Evolutionary conservation across 2,888 invertebrate species (phyloP).

Genomic region (Cyaniris semiargus): DNA sequence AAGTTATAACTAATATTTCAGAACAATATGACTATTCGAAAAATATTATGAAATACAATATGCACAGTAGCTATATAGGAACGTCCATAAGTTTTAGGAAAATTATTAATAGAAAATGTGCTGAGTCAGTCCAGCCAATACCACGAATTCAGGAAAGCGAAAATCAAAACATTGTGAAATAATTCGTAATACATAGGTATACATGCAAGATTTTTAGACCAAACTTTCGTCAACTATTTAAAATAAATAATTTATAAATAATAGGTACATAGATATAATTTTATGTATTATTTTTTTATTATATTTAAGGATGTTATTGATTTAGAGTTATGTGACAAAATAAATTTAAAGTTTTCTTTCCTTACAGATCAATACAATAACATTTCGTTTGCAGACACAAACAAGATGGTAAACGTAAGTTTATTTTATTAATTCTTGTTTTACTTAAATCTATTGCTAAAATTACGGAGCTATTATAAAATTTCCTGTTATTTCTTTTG

Average conservation of each 20-base stretch:
- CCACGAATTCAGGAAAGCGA: neutral
- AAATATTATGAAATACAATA: too few relatives aligned
- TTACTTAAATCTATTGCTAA: too few relatives aligned
- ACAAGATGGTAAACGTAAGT: conserved; percentile 45
- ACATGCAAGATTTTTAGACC: too few relatives aligned
- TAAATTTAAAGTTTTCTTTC: neutral
- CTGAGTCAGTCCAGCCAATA: neutral
- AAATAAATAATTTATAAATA: too few relatives aligned
- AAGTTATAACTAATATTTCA: neutral
- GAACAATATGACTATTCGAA: neutral
- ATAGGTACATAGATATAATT: too few relatives aligned
- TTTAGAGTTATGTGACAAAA: too few relatives aligned
- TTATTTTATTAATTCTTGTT: neutral
- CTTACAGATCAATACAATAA: conserved; percentile 12
- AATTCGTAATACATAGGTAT: too few relatives aligned
- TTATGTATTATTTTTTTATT: neutral
- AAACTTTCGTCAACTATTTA: too few relatives aligned
- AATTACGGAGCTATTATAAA: too few relatives aligned
- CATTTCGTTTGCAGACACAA: neutral
- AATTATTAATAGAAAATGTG: neutral
- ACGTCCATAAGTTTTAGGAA: neutral
- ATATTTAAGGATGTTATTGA: neutral
- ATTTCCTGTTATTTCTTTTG: too few relatives aligned
- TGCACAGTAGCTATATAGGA: too few relatives aligned
- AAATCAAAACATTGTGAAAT: neutral